Base-by-base conservation (phyloP, 2,888 invertebrate genomes). In the Lymantria monacha region DNA sequence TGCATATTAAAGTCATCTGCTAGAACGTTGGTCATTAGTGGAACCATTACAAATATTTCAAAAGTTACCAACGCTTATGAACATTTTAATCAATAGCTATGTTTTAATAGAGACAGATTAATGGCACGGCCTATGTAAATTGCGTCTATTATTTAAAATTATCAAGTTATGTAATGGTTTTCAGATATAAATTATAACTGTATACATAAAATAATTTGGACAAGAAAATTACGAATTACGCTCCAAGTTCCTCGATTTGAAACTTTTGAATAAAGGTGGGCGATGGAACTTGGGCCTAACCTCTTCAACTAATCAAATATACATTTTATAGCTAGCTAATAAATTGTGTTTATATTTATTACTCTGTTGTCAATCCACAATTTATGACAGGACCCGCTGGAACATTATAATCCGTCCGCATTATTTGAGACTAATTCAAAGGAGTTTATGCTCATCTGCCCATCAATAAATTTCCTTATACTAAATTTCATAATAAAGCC, bases 91-190 rank as follows among this genome's bases (percentile, higher is more conserved):
- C 54, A 57, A 59, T 50, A 53, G 49, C 40, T 49, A 57, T 48
- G 38, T 42, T 42, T 57, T 58, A 50, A 49, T 43, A 51, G 42
- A 54, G 15, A 44, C 51, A 70, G 61, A 64, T 68, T 70, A 72
- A 75, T 70, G 62, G 67, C 60, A 68, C 64, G 62, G 22, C 22
- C 33, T 44, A 69, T 68, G 63, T 63, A 69, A 83, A 81, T 80
- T 75, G 65, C 63, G 49, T 60, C 58, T 70, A 75, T 81, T 79
- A 70, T 61, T 71, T 49, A 55, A 52, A 61, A 60, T 67, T 42
- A 63, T 64, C 54, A 58, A 59, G 61, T 62, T 60, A 61, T 68
- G 33, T 40, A 44, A 31, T 36, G 33, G 41, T 33, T 47, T 38
- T 47, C 12, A 31, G 36, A 42, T 46, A 22, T 15, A 51, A 22